These are phyloP conservation scores for Orientallactaga bullata DNA, from an alignment of 2,113 vertebrate genomes.

Conservation along the genomic window DNA sequence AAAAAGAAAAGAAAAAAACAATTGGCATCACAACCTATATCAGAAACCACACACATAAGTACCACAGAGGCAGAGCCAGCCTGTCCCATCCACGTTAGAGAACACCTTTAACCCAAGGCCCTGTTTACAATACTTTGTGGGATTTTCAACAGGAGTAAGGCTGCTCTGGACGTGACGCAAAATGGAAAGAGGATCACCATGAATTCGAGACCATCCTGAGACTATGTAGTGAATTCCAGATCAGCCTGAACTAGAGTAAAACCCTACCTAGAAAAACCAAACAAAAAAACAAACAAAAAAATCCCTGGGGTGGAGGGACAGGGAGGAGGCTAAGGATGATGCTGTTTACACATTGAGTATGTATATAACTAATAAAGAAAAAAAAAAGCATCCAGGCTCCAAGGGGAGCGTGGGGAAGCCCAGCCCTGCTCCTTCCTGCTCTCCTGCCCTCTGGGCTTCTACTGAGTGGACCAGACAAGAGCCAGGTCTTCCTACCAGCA, in stretches of 20 bases:
- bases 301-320: too few relatives aligned
- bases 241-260: too few relatives aligned
- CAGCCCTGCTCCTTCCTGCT: neutral
- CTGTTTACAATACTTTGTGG: neutral
- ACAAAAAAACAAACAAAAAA: too few relatives aligned
- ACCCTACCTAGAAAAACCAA: too few relatives aligned
- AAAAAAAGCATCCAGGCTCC: neutral
- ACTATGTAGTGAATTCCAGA: too few relatives aligned
- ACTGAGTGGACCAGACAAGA: conserved; percentile 67
- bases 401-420: neutral
- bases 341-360: too few relatives aligned
- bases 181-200: too few relatives aligned
- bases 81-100: neutral
- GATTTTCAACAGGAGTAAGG: neutral
- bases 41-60: neutral
- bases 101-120: neutral
- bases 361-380: too few relatives aligned
- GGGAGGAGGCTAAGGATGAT: too few relatives aligned
- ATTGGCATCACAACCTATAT: neutral
- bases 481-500: conserved; percentile 38
- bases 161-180: neutral
- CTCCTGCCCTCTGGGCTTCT: conserved; percentile 43
- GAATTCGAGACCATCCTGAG: too few relatives aligned
- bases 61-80: neutral
- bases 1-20: accelerated